phyloP scores from a whole-genome alignment of 1,140 invertebrate species.

The Ceratosolen fusciceps region DNA sequence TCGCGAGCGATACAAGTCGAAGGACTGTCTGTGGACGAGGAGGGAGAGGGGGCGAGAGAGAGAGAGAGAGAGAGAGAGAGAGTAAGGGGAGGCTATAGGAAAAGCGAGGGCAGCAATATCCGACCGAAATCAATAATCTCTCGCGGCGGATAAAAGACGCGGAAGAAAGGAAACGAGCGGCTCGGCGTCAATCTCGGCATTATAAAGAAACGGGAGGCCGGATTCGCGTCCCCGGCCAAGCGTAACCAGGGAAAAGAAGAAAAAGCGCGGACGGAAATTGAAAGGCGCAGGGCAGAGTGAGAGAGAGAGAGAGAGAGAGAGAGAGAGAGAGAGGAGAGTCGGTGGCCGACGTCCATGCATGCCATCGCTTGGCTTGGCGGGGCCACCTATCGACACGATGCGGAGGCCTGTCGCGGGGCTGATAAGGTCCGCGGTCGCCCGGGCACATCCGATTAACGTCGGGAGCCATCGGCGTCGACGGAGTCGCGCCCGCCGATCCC shows the following conservation, averaged over 20 bases:
- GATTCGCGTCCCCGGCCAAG: not conserved
- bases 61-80: not conserved
- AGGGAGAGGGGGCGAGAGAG: too few relatives aligned
- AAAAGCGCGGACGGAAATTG: not conserved
- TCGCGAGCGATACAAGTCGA: too few relatives aligned
- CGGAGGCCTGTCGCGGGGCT: slow-evolving; percentile 49
- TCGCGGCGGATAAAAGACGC: not conserved
- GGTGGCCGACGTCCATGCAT: not conserved
- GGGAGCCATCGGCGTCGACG: not conserved
- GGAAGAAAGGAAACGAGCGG: not conserved
- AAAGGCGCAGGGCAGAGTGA: not conserved
- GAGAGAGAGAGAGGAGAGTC: not conserved
- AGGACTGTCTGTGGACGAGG: too few relatives aligned
- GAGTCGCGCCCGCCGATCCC: not conserved
- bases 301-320: slow-evolving; percentile 8
- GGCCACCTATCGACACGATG: slow-evolving; percentile 26
- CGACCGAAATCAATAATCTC: slow-evolving; percentile 20
- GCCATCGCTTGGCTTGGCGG: too few relatives aligned
- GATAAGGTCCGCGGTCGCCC: slow-evolving; percentile 47
- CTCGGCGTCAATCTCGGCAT: not conserved
- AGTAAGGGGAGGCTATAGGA: not conserved
- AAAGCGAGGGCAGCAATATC: not conserved
- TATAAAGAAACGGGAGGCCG: not conserved
- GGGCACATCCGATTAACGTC: slow-evolving; percentile 47
- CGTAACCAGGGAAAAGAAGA: not conserved